Percentiles rank a stretch among this genome's conserved stretches.
These are phyloP conservation scores for Fistularia commersonii DNA, from an alignment of 2,797 vertebrate genomes.

Conservation along the genomic window DNA sequence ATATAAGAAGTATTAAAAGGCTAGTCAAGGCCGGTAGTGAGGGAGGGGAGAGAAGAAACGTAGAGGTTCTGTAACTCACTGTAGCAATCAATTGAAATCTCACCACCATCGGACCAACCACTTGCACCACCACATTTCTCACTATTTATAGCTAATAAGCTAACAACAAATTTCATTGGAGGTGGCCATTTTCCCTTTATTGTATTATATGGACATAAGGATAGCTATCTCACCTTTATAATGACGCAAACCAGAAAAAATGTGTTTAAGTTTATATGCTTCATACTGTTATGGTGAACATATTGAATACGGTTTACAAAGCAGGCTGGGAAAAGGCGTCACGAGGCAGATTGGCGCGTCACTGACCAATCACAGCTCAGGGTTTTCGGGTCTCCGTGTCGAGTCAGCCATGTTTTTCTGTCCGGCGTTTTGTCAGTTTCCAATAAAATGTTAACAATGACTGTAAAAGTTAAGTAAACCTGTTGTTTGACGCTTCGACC, in stretches of 20 bases:
- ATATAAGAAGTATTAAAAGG: constrained; percentile 32
- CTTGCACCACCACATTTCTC: rapidly evolving
- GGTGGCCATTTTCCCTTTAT: rapidly evolving
- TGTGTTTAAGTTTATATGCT: no score
- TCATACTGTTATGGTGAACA: no score
- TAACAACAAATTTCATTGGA: rapidly evolving
- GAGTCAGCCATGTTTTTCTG: no score
- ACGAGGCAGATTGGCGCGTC: background rate
- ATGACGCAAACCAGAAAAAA: no score
- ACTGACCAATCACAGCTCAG: no score
- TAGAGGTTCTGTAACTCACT: constrained; percentile 69
- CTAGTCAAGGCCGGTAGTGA: constrained; percentile 56
- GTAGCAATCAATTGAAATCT: constrained; percentile 68
- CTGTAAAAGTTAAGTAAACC: no score
- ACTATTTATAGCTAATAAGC: background rate
- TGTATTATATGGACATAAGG: no score
- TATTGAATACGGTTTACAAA: background rate
- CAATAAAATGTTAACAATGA: no score
- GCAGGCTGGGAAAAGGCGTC: constrained; percentile 34
- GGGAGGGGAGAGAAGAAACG: constrained; percentile 69
- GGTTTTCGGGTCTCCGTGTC: no score
- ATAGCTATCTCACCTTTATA: no score
- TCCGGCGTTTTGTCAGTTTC: no score
- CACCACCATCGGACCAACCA: constrained; percentile 65
- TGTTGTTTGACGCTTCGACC: no score